Evolutionary conservation across 92 coral and sea anemone species (phyloP).

Genomic region (Zoanthus sansibaricus): DNA sequence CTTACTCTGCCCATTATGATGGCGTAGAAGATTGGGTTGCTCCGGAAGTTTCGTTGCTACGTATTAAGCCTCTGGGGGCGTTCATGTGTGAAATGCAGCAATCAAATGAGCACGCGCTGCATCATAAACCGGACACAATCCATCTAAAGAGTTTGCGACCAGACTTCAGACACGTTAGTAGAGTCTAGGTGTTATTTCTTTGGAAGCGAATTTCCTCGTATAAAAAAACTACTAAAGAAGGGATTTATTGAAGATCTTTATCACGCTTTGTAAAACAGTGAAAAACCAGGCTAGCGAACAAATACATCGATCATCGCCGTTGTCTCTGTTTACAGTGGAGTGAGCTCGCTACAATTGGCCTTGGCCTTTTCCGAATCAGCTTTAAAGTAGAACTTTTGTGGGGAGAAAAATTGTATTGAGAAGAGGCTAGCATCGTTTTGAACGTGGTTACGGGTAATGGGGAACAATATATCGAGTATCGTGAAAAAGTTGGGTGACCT

Average conservation of each 20-base stretch:
- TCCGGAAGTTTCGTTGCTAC: slow-evolving; percentile 34
- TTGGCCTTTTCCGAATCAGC: not conserved
- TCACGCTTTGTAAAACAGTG: not conserved
- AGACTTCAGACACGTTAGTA: slow-evolving; percentile 1
- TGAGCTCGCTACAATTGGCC: not conserved
- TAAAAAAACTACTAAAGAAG: not conserved
- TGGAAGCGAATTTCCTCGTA: not conserved
- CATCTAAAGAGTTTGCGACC: not conserved
- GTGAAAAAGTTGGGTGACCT: slow-evolving; percentile 40
- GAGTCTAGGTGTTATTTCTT: not conserved
- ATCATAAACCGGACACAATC: not conserved
- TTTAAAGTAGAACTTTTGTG: not conserved
- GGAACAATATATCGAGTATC: slow-evolving; percentile 24
- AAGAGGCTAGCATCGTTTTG: not conserved
- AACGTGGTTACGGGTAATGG: slow-evolving; percentile 10
- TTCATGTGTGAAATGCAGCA: slow-evolving; percentile 24
- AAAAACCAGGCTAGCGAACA: not conserved
- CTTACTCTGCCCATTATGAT: not conserved
- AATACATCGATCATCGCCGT: not conserved
- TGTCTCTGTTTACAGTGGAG: not conserved
- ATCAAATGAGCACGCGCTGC: slow-evolving; percentile 30
- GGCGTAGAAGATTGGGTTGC: slow-evolving; percentile 17
- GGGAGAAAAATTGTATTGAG: not conserved
- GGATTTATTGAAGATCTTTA: not conserved
- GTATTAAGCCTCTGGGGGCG: slow-evolving; percentile 35